Evolutionary conservation across 1,140 invertebrate species (phyloP).

Genomic region (Panagrolaimus sp.): DNA sequence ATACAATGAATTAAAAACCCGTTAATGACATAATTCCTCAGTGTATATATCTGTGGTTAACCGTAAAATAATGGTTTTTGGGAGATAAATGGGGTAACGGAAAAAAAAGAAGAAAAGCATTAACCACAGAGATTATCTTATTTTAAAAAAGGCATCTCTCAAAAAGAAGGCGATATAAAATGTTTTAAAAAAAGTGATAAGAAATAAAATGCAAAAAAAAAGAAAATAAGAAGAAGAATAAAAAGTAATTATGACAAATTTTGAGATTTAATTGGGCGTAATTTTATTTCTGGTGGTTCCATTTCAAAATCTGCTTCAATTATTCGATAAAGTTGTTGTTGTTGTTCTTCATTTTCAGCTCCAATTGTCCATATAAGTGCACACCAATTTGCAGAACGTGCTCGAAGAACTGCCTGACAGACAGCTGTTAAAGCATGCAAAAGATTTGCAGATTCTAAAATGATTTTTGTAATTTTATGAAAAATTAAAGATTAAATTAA

Average conservation of each 20-base stretch:
- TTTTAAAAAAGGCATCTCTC: too few species aligned
- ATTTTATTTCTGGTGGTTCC: slow-evolving; percentile 56
- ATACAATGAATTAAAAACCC: neutral
- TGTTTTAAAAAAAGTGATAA: slow-evolving; percentile 7
- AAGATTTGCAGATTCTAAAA: slow-evolving; percentile 53
- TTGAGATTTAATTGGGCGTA: slow-evolving; percentile 34
- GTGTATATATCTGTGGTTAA: slow-evolving; percentile 6
- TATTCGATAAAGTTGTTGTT: slow-evolving; percentile 39
- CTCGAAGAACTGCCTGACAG: slow-evolving; percentile 47
- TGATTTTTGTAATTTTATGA: neutral
- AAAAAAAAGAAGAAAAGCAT: too few species aligned
- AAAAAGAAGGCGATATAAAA: slow-evolving; percentile 9
- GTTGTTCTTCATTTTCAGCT: slow-evolving; percentile 38
- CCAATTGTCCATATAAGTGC: slow-evolving; percentile 53
- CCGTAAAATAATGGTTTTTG: neutral
- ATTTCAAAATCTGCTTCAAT: slow-evolving; percentile 42
- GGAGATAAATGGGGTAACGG: too few species aligned
- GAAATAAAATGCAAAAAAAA: slow-evolving; percentile 1
- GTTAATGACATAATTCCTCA: slow-evolving; percentile 14
- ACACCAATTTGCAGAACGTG: slow-evolving; percentile 56
- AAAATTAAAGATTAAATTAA: neutral
- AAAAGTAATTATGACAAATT: neutral
- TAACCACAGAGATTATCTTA: too few species aligned
- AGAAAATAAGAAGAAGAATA: neutral
- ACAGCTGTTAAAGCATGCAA: slow-evolving; percentile 40